Percentiles rank a stretch among this genome's conserved stretches.
Conservation (phyloP, 2,888 invertebrate genomes). For the Baronia brevicornis region DNA sequence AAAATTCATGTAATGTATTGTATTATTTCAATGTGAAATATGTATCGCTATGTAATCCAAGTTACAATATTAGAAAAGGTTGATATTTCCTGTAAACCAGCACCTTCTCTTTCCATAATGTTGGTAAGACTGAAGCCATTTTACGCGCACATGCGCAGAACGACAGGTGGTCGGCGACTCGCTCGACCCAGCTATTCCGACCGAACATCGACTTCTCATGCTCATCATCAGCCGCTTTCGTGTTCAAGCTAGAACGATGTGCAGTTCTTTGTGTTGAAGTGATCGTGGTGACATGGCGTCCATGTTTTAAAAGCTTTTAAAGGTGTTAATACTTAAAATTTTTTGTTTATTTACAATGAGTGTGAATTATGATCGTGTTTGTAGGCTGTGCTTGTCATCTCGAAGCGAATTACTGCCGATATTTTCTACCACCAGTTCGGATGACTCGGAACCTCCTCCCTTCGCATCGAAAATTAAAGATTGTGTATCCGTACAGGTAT, state of each 20-base stretch:
- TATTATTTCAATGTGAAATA: too few species aligned
- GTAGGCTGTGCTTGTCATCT: conserved; percentile 78
- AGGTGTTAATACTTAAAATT: conserved; percentile 46
- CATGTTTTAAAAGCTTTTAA: conserved; percentile 53
- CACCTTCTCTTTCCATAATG: conserved; percentile 40
- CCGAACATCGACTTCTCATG: conserved; percentile 74
- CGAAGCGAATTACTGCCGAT: conserved; percentile 77
- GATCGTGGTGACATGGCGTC: conserved; percentile 75
- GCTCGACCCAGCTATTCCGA: conserved; percentile 67
- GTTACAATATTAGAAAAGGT: conserved; percentile 27
- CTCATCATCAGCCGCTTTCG: conserved; percentile 76
- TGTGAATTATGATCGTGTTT: conserved; percentile 75
- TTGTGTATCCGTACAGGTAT: conserved; percentile 80
- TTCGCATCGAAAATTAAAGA: conserved; percentile 79
- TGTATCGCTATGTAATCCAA: not conserved
- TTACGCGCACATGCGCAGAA: conserved; percentile 76
- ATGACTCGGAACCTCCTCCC: conserved; percentile 69
- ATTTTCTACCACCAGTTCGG: conserved; percentile 74
- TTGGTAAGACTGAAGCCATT: conserved; percentile 57
- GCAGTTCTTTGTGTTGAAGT: conserved; percentile 74
- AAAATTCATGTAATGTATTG: too few species aligned
- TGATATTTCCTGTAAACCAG: conserved; percentile 35
- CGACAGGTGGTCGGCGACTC: conserved; percentile 75
- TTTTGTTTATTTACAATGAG: conserved; percentile 71
- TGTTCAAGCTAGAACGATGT: conserved; percentile 71